These are phyloP conservation scores for Salmo trutta DNA, from an alignment of 2,797 vertebrate species.

Conservation along the genomic window DNA sequence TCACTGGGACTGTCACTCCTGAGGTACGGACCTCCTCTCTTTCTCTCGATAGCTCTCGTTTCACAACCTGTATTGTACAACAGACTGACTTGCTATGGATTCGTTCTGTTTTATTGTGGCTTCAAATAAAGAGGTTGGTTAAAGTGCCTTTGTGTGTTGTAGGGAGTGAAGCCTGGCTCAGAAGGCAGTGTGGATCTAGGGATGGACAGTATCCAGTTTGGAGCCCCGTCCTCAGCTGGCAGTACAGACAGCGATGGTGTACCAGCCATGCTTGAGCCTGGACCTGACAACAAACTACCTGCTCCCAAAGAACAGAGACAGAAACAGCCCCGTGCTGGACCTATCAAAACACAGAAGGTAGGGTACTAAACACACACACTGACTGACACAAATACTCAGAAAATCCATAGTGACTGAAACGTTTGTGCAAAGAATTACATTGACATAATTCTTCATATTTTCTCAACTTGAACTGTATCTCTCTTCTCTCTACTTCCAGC, in stretches of 20 bases:
- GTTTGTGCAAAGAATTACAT: too few species aligned
- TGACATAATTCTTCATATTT: too few species aligned
- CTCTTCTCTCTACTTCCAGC: constrained; percentile 65
- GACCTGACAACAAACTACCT: constrained; percentile 84
- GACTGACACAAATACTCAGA: not conserved
- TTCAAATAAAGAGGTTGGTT: too few species aligned
- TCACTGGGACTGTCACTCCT: constrained; percentile 82
- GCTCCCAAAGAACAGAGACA: constrained; percentile 98
- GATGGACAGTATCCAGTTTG: constrained; percentile 96
- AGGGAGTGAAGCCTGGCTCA: constrained; percentile 84
- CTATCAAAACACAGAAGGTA: constrained; percentile 98
- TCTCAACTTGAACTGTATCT: too few species aligned
- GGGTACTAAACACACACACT: not conserved
- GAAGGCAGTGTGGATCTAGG: constrained; percentile 86
- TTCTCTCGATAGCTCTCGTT: not conserved
- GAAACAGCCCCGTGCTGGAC: constrained; percentile 93
- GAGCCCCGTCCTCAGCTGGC: constrained; percentile 92
- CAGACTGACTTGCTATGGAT: too few species aligned
- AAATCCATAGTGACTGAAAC: too few species aligned
- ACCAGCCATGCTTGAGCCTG: constrained; percentile 84
- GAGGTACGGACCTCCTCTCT: constrained; percentile 79
- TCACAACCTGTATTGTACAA: not conserved
- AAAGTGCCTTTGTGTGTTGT: constrained; percentile 13
- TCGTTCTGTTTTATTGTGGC: too few species aligned
- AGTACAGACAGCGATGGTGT: constrained; percentile 92